Evolutionary conservation across 1,140 invertebrate species (phyloP), one percentile per base, ranked within the genome.

Genomic region (Gonioctena quinquepunctata): DNA sequence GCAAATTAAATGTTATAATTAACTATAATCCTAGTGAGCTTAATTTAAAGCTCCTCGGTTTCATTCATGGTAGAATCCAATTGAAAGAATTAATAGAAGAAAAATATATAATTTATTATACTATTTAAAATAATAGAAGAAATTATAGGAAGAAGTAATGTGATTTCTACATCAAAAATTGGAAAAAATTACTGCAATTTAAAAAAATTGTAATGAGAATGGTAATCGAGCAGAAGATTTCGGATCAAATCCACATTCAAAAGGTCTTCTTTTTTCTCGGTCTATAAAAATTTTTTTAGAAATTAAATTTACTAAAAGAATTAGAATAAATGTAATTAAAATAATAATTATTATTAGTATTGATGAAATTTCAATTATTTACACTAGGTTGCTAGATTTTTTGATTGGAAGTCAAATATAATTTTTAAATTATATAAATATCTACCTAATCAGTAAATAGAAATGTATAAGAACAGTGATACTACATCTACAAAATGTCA

Each of bases 401-500:
- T 86, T 89, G 83, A 88, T 89, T 90, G 88, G 87, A 89, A 90
- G 79, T 89, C 84, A 90, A 86, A 85, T 88, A 87, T 90, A 89
- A 85, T 87, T 79, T 79, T 82, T 89, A 89, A 89, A 88, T 82
- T 89, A 88, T 87, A 87, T 86, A 87, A 86, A 86, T 89, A 83
- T 80, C 69, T 85, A 76, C 85, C 85, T 88, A 88, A 91, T 88
- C 88, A 90, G 76, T 90, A 91, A 81, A 91, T 85, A 64, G 85
- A 87, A 70, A 90, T 83, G 85, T 88, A 91, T 71, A 91, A 77
- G 76, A 91, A 91, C 86, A 92, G 82, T 88, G 90, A 92, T 8
- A 92, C 86, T 75, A 91, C 86, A 87, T 92, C 89, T 62, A 92
- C 88, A 86, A 92, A 92, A 83, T 91, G 89, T 89, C 90, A 92